phyloP scores from a whole-genome alignment of 2,797 vertebrate genomes.

The Psittacula derbiana region DNA sequence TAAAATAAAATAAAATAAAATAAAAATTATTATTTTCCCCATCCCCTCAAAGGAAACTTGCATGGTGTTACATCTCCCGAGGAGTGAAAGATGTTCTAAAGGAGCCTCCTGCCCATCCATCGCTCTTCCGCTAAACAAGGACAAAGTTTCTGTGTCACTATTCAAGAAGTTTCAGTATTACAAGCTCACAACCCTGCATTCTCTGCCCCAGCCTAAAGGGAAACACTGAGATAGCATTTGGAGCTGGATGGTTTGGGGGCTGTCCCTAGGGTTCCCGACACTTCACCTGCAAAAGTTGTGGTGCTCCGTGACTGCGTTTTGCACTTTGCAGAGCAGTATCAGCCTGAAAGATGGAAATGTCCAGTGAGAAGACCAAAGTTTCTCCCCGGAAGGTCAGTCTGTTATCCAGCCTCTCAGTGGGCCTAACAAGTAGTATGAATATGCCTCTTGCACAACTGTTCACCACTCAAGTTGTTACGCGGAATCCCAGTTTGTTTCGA shows the following conservation, averaged over 20 bases:
- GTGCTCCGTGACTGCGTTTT: background rate
- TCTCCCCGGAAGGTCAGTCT: background rate
- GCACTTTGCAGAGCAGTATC: background rate
- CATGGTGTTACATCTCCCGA: rapidly evolving
- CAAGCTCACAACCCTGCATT: background rate
- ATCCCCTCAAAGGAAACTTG: background rate
- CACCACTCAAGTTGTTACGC: background rate
- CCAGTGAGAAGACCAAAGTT: background rate
- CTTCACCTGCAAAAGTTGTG: background rate
- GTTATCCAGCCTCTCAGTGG: background rate
- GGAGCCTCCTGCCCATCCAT: background rate
- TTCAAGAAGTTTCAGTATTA: background rate
- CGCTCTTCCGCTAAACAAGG: background rate
- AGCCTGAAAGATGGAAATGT: background rate
- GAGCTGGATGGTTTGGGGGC: background rate
- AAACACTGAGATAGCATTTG: rapidly evolving
- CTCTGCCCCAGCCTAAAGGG: rapidly evolving
- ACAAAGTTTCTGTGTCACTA: background rate
- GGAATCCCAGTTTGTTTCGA: background rate
- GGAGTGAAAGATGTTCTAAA: background rate
- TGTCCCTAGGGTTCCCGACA: rapidly evolving
- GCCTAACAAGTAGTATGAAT: background rate
- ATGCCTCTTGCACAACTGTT: background rate
- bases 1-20: background rate
- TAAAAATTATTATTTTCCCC: background rate